Percentiles rank a stretch among this genome's conserved stretches.
Conservation (phyloP, 2,797 vertebrate genomes). For the Mallotus villosus region DNA sequence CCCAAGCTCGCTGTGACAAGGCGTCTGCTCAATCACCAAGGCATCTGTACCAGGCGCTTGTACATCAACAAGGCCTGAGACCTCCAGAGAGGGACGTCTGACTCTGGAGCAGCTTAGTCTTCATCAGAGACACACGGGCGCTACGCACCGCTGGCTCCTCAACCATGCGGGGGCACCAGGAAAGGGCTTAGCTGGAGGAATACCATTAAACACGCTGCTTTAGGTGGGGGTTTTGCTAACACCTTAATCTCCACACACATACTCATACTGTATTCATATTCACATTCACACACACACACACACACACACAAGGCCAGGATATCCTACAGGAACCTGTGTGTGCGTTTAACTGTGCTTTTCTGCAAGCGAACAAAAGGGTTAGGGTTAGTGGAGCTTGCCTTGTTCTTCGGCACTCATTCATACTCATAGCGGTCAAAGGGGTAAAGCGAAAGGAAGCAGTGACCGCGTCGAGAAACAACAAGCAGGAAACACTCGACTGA, state of each 20-base stretch:
- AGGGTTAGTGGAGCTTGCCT: background rate
- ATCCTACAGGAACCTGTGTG: background rate
- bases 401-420: background rate
- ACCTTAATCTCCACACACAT: background rate
- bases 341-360: background rate
- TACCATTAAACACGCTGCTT: background rate
- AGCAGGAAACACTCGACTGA: background rate
- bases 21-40: too few species aligned
- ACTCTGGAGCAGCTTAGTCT: background rate
- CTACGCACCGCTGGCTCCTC: background rate
- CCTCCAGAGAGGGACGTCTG: too few species aligned
- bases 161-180: background rate
- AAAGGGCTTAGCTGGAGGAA: background rate
- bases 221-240: background rate
- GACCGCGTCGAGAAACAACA: background rate
- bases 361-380: background rate
- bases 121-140: background rate
- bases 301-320: slow-evolving; percentile 1
- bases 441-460: background rate
- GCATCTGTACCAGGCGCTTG: too few species aligned
- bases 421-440: background rate
- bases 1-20: too few species aligned
- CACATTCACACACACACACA: background rate
- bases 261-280: background rate
- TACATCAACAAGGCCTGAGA: too few species aligned